These are phyloP conservation scores for Molothrus ater DNA, from an alignment of 2,797 vertebrate genomes.

Conservation along the genomic window DNA sequence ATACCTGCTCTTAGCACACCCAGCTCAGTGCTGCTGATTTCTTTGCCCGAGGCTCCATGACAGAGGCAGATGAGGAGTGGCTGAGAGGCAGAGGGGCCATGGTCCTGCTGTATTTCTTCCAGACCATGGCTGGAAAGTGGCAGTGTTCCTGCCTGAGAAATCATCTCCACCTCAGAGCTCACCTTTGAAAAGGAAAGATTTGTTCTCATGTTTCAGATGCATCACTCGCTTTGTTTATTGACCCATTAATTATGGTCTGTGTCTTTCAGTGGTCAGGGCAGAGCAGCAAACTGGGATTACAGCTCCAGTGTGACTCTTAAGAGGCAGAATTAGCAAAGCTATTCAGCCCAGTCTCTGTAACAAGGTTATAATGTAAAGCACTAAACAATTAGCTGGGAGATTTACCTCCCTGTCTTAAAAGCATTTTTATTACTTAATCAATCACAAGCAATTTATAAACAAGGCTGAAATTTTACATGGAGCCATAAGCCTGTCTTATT, in stretches of 20 bases:
- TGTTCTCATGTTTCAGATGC: not conserved
- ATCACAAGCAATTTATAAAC: constrained; percentile 80
- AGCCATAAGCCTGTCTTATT: constrained; percentile 69
- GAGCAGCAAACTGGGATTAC: not conserved
- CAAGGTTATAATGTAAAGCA: constrained; percentile 74
- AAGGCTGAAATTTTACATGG: constrained; percentile 72
- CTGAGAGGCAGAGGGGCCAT: not conserved
- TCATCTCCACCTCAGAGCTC: not conserved
- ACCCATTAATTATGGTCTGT: constrained; percentile 46
- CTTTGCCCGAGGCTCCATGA: not conserved
- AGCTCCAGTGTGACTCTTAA: constrained; percentile 42
- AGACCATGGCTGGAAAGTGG: not conserved
- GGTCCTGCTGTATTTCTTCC: not conserved
- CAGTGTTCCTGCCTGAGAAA: not conserved
- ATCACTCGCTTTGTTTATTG: constrained; percentile 7
- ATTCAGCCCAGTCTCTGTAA: constrained; percentile 39
- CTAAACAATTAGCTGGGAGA: constrained; percentile 77
- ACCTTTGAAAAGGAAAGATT: not conserved
- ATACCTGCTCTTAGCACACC: not conserved
- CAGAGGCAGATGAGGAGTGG: not conserved
- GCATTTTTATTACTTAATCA: constrained; percentile 83
- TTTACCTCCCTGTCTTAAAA: constrained; percentile 81
- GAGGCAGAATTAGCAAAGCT: constrained; percentile 40
- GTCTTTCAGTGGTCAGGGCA: constrained; percentile 27
- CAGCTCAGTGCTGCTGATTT: not conserved